A percentile compares a stretch with the other conserved stretches of the same genome.
Evolutionary conservation across 2,797 vertebrate genomes (phyloP).

Genomic region (Babyrousa celebensis): DNA sequence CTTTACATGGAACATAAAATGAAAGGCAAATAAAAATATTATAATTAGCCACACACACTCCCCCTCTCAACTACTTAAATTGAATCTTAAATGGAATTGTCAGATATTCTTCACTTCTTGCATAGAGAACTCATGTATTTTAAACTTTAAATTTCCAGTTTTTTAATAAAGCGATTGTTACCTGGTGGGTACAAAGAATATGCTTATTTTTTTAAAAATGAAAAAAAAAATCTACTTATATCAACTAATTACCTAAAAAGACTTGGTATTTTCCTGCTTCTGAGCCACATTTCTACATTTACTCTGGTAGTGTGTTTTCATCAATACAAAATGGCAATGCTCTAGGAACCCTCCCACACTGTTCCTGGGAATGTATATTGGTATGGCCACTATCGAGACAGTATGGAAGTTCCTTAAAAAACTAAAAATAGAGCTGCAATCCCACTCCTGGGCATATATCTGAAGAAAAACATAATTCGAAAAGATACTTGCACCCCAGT

Average conservation of each 20-base stretch:
- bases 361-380: too few relatives aligned
- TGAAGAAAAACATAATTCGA: too few relatives aligned
- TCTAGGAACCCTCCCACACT: background rate
- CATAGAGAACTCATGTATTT: background rate
- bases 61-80: background rate
- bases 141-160: background rate
- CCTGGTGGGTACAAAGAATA: background rate
- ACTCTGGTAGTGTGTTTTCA: background rate
- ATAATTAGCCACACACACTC: background rate
- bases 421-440: too few relatives aligned
- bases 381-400: too few relatives aligned
- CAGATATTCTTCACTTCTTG: background rate
- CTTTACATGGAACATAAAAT: background rate
- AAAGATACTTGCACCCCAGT: too few relatives aligned
- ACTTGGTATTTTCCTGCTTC: background rate
- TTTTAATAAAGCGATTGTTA: background rate
- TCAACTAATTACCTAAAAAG: constrained; percentile 15
- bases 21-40: background rate
- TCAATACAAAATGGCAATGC: background rate
- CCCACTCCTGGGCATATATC: too few relatives aligned
- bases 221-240: background rate
- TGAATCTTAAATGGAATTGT: background rate
- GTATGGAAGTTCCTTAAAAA: too few relatives aligned
- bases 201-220: background rate
- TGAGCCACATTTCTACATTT: constrained; percentile 36